Evolutionary conservation across 2,113 vertebrate species (phyloP).

Genomic region (Vidua macroura): DNA sequence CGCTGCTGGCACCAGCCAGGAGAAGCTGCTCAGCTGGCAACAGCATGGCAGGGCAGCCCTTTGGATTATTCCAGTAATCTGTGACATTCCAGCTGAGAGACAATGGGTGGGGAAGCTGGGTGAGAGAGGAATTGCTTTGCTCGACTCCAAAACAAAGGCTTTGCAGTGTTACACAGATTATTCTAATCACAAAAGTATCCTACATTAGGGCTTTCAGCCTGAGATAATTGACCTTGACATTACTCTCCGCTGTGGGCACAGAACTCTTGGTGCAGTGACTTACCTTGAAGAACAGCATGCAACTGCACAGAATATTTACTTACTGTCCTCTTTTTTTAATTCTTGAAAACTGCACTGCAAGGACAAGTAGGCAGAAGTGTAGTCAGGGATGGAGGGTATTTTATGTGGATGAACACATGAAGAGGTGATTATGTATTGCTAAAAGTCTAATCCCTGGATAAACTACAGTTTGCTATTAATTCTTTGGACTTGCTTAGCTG

Average conservation of each 20-base stretch:
- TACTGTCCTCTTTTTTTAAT: conserved; percentile 40
- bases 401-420: conserved; percentile 46
- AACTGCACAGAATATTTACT: conserved; percentile 55
- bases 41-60: not conserved
- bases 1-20: not conserved
- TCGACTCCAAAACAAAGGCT: conserved; percentile 61
- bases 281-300: conserved; percentile 54
- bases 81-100: not conserved
- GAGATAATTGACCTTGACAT: conserved; percentile 74
- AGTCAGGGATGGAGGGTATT: conserved; percentile 14
- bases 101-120: not conserved
- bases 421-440: conserved; percentile 51
- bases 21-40: not conserved
- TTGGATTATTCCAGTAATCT: not conserved
- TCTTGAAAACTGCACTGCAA: conserved; percentile 37
- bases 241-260: conserved; percentile 65
- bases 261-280: conserved; percentile 60
- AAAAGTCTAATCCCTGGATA: conserved; percentile 55
- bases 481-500: conserved; percentile 56
- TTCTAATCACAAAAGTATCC: conserved; percentile 65
- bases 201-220: conserved; percentile 67
- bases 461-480: conserved; percentile 57
- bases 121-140: conserved; percentile 47
- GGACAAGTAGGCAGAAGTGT: conserved; percentile 45
- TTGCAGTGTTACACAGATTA: conserved; percentile 31